A percentile compares a stretch with the other conserved stretches of the same genome.
These are phyloP conservation scores for Oryzias woworae DNA, from an alignment of 2,113 vertebrate species.

Conservation along the genomic window DNA sequence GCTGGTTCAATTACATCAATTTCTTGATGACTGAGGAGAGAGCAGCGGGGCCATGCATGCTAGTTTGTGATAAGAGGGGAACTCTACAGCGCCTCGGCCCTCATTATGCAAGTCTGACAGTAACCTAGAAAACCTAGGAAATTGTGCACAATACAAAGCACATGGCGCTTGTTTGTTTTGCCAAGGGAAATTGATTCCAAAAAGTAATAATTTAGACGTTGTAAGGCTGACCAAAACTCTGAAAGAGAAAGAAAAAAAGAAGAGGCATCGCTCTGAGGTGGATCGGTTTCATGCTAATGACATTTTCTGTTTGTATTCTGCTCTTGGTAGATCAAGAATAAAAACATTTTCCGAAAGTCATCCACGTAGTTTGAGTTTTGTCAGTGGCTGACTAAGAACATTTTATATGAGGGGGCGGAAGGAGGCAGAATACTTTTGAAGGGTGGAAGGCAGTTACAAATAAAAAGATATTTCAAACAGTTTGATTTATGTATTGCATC, in stretches of 20 bases:
- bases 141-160: slow-evolving; percentile 78
- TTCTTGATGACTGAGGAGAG: slow-evolving; percentile 90
- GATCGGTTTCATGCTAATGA: slow-evolving; percentile 38
- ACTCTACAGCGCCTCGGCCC: slow-evolving; percentile 87
- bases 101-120: slow-evolving; percentile 87
- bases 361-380: too few relatives aligned
- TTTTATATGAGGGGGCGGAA: too few relatives aligned
- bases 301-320: slow-evolving; percentile 40
- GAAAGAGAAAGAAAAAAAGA: slow-evolving; percentile 22
- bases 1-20: slow-evolving; percentile 92
- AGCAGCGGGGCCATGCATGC: slow-evolving; percentile 92
- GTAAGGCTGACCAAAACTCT: slow-evolving; percentile 57
- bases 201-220: slow-evolving; percentile 61
- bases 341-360: slow-evolving; percentile 34
- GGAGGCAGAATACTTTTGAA: too few relatives aligned
- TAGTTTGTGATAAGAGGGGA: slow-evolving; percentile 91
- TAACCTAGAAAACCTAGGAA: slow-evolving; percentile 84
- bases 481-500: too few relatives aligned
- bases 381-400: too few relatives aligned
- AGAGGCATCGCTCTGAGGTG: slow-evolving; percentile 46
- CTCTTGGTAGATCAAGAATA: slow-evolving; percentile 41
- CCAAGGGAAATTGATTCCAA: slow-evolving; percentile 66
- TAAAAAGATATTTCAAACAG: too few relatives aligned
- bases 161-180: slow-evolving; percentile 81
- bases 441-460: too few relatives aligned